Evolutionary conservation across 2,113 vertebrate species (phyloP).

Genomic region (Ciconia boyciana): DNA sequence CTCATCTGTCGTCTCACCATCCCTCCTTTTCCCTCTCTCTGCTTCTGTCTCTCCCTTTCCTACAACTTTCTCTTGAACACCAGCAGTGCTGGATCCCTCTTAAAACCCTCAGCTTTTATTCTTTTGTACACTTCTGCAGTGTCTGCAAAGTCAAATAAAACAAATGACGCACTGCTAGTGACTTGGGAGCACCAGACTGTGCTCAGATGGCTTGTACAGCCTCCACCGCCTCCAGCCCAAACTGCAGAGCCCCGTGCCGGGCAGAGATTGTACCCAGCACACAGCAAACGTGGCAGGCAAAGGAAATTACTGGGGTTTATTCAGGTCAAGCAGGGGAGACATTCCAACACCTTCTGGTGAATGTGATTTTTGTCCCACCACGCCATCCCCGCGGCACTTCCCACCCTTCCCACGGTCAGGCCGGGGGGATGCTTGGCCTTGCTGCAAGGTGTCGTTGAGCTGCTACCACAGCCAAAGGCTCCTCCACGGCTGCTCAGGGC

Average conservation of each 20-base stretch:
- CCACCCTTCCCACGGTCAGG: background rate
- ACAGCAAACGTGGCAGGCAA: background rate
- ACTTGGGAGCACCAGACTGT: background rate
- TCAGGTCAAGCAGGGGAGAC: background rate
- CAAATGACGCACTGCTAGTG: background rate
- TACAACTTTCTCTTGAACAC: background rate
- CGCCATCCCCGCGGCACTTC: rapidly evolving
- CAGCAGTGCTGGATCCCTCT: background rate
- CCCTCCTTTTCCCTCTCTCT: background rate
- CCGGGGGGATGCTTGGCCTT: background rate
- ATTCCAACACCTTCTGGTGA: background rate
- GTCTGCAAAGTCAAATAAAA: background rate
- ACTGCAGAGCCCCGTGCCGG: rapidly evolving
- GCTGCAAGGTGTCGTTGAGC: background rate
- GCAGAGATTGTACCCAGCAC: background rate
- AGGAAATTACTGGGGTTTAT: background rate
- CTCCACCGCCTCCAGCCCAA: background rate
- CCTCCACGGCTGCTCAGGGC: rapidly evolving
- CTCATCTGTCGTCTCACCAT: background rate
- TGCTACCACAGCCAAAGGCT: background rate
- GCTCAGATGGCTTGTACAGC: background rate
- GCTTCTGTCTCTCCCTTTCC: background rate
- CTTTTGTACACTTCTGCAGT: background rate
- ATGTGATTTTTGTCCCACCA: background rate
- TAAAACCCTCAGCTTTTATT: background rate